Evolutionary conservation across 2,888 invertebrate genomes (phyloP).

Genomic region (Spisula subtruncata): DNA sequence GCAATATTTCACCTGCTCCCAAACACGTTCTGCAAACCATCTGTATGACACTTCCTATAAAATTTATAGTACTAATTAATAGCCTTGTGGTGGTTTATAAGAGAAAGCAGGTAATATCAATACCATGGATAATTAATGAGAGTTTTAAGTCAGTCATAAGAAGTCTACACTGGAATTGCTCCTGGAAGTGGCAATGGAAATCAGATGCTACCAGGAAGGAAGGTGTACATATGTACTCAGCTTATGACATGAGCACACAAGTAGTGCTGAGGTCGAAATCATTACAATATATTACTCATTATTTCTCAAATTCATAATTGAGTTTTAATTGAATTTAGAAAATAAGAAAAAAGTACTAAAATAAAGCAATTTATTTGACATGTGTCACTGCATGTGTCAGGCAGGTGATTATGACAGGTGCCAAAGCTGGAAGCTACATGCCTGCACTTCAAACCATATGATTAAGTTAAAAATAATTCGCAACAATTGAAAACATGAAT

Average conservation of each 20-base stretch:
- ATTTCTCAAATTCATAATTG: not conserved
- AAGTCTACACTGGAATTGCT: no score
- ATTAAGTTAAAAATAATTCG: not conserved
- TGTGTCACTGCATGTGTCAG: not conserved
- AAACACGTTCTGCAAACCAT: not conserved
- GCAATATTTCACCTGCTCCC: not conserved
- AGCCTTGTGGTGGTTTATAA: not conserved
- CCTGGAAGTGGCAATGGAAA: no score
- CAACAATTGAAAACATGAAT: not conserved
- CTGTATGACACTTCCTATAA: slow-evolving; percentile 20
- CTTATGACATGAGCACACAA: not conserved
- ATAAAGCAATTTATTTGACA: not conserved
- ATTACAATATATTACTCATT: not conserved
- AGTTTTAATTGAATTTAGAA: not conserved
- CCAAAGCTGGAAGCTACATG: not conserved
- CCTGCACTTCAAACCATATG: no score
- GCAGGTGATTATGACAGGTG: not conserved
- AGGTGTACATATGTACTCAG: not conserved
- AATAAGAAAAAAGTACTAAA: not conserved
- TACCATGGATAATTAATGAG: not conserved
- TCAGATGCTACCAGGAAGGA: not conserved
- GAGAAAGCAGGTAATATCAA: not conserved
- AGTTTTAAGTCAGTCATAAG: not conserved
- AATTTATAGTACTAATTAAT: slow-evolving; percentile 19
- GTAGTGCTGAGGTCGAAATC: not conserved